Evolutionary conservation across 1,140 invertebrate genomes (phyloP), one percentile per base, ranked within the genome.

Genomic region (Radopholus similis): DNA sequence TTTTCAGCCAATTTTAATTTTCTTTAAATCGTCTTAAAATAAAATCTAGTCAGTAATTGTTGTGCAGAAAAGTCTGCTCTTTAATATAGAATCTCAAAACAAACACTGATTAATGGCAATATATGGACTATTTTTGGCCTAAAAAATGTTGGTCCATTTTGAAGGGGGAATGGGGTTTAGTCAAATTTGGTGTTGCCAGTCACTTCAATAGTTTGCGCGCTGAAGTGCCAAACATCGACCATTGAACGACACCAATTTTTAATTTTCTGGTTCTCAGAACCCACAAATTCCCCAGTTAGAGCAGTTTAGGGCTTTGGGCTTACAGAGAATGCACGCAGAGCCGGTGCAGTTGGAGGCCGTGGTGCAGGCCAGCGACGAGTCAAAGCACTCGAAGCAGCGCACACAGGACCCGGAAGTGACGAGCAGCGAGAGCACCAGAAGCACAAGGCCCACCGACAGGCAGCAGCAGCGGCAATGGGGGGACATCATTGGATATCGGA

Each of bases 351-450:
- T 66, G 13, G 23, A 57, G 32, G 35, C 35, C 37, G 23, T 54
- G 21, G 40, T 66, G 49, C 64, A 66, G 30, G 30, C 18, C 21
- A 26, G 28, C 11, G 32, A 18, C 6, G 30, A 30, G 23, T 63
- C 40, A 35, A 66, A 66, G 53, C 64, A 66, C n/a, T 66, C 64
- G 23, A 40, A 66, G 53, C 64, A 66, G 28, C 18, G n/a, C 15
- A 66, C 5, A 37, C 53, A 15, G 13, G 40, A 44, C 5, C 13
- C 18, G 32, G 40, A 63, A 42, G 49, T 37, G 18, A 66, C n/a
- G 21, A 59, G 13, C 37, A 26, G 44, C 21, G 49, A 18, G 34
- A 35, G 44, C 9, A 59, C n/a, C 28, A 44, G 38, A 23, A 59
- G 37, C 8, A 60, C 18, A 38, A 42, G 44, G 30, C 23, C 15